These are phyloP conservation scores for Microctonus hyperodae DNA, from an alignment of 2,888 invertebrate species.

Conservation along the genomic window DNA sequence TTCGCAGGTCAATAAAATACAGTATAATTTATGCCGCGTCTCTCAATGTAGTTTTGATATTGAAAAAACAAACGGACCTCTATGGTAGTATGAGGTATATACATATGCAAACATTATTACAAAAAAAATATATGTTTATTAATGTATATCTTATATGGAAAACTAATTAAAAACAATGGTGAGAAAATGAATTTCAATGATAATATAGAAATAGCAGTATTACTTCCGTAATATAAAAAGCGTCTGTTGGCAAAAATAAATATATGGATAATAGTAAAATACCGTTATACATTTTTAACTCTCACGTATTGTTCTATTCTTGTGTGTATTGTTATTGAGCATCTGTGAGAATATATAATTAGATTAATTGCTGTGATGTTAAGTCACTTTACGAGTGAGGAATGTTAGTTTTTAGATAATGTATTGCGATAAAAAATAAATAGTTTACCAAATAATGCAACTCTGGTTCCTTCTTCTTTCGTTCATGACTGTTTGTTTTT, in stretches of 20 bases:
- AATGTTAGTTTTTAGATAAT: background rate
- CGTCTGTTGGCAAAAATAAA: background rate
- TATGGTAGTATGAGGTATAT: background rate
- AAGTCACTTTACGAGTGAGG: background rate
- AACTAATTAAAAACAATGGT: background rate
- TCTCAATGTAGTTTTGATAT: background rate
- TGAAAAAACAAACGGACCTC: background rate
- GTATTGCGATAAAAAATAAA: conserved; percentile 11
- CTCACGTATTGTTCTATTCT: background rate
- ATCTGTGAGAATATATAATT: background rate
- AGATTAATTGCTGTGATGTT: background rate
- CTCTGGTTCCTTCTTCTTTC: conserved; percentile 46
- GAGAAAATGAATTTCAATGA: background rate
- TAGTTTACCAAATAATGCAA: conserved; percentile 65
- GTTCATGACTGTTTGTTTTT: conserved; percentile 6
- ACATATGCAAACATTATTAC: background rate
- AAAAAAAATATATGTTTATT: background rate
- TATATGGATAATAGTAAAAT: background rate
- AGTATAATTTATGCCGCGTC: background rate
- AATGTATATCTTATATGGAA: too few relatives aligned
- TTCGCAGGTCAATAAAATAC: conserved; percentile 18
- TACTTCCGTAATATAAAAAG: background rate
- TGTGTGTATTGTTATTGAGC: conserved; percentile 8
- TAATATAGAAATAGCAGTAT: background rate
- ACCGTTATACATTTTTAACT: background rate